phyloP scores from a whole-genome alignment of 2,888 invertebrate genomes.

The Chironomus riparius region DNA sequence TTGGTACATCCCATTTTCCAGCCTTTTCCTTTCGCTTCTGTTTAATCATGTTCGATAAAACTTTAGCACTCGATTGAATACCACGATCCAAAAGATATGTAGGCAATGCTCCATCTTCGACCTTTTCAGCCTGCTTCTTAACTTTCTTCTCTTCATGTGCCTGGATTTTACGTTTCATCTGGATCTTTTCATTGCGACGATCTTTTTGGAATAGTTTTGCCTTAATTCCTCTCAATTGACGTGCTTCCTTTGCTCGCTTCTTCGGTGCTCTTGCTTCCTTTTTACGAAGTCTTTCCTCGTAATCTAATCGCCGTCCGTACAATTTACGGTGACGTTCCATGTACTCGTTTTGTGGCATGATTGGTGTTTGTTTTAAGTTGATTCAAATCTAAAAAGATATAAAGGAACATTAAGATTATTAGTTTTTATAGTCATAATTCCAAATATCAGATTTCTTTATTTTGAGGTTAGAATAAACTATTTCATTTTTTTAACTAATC shows the following conservation, averaged over 20 bases:
- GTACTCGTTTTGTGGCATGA: slow-evolving; percentile 99
- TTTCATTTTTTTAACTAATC: not conserved
- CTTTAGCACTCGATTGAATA: slow-evolving; percentile 86
- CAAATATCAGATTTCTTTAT: not conserved
- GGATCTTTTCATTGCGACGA: slow-evolving; percentile 94
- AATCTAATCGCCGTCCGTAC: slow-evolving; percentile 91
- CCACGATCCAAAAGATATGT: slow-evolving; percentile 96
- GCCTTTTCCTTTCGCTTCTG: slow-evolving; percentile 99
- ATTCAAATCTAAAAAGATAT: slow-evolving; percentile 48
- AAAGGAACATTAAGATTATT: slow-evolving; percentile 28
- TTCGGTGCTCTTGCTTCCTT: slow-evolving; percentile 91
- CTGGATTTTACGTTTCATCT: slow-evolving; percentile 97
- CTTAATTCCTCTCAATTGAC: slow-evolving; percentile 87
- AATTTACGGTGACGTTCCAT: slow-evolving; percentile 96
- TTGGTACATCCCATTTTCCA: slow-evolving; percentile 99
- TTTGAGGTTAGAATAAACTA: not conserved
- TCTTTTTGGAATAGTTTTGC: slow-evolving; percentile 97
- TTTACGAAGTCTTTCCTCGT: slow-evolving; percentile 94
- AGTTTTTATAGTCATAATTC: not conserved
- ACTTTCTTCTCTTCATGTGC: slow-evolving; percentile 93
- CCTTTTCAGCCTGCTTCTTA: slow-evolving; percentile 73
- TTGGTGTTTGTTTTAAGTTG: slow-evolving; percentile 40
- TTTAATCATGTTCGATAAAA: slow-evolving; percentile 97
- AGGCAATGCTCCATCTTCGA: slow-evolving; percentile 86
- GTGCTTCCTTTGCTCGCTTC: slow-evolving; percentile 81